These are phyloP conservation scores for Mya arenaria DNA, from an alignment of 1,140 invertebrate genomes.

Conservation along the genomic window DNA sequence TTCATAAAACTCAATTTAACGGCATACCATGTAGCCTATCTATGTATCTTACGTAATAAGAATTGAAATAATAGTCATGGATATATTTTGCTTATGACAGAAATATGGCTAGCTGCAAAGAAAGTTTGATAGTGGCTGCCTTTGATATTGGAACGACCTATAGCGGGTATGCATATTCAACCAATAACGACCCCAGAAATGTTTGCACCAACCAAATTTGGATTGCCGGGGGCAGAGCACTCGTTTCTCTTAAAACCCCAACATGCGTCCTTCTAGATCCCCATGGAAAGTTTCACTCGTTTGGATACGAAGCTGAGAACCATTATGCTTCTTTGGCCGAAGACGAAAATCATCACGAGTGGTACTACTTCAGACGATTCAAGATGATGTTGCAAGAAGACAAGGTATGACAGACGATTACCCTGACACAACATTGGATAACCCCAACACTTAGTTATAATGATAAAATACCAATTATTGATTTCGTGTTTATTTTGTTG, in stretches of 20 bases:
- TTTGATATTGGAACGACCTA: slow-evolving; percentile 39
- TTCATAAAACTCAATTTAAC: too few species aligned
- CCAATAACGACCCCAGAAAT: not conserved
- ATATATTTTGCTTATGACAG: too few species aligned
- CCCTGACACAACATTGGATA: too few species aligned
- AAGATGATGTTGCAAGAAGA: not conserved
- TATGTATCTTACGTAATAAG: too few species aligned
- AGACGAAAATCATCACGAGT: not conserved
- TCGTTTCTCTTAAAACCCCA: slow-evolving; percentile 24
- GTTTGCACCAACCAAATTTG: slow-evolving; percentile 22
- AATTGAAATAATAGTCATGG: too few species aligned
- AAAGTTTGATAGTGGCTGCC: not conserved
- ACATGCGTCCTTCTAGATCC: slow-evolving; percentile 36
- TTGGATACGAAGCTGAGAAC: slow-evolving; percentile 5
- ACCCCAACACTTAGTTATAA: too few species aligned
- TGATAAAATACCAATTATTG: too few species aligned
- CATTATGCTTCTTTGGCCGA: not conserved
- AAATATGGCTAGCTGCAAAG: not conserved
- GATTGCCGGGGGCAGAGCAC: not conserved
- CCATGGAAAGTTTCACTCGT: slow-evolving; percentile 5
- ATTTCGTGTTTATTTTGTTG: too few species aligned
- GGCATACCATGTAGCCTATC: too few species aligned
- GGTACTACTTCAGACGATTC: not conserved
- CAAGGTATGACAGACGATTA: too few species aligned
- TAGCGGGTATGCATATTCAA: slow-evolving; percentile 27